These are phyloP conservation scores for Saxicola maurus DNA, from an alignment of 2,797 vertebrate species.

Conservation along the genomic window DNA sequence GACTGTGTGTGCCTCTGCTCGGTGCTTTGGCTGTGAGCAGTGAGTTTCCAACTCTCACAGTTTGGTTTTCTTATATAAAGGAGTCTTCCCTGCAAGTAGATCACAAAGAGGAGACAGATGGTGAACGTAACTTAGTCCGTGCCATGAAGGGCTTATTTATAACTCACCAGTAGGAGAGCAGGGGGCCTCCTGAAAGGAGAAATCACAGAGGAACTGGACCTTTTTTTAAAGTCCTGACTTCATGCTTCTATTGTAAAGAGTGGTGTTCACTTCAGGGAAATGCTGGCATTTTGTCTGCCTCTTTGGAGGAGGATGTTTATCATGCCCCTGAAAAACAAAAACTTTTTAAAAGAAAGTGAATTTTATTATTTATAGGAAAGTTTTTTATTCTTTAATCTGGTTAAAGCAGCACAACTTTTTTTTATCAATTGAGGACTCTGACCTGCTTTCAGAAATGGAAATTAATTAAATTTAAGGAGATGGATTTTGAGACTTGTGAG, in stretches of 20 bases:
- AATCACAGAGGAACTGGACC: background rate
- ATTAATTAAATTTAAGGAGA: background rate
- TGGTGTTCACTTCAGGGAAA: background rate
- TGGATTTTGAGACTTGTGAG: background rate
- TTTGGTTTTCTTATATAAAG: slow-evolving; percentile 30
- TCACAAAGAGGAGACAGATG: slow-evolving; percentile 53
- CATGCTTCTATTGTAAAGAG: background rate
- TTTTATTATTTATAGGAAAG: background rate
- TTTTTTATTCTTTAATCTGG: background rate
- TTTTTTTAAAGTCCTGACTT: background rate
- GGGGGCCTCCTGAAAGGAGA: slow-evolving; percentile 1
- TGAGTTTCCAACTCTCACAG: background rate
- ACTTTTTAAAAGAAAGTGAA: background rate
- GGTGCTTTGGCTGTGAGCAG: background rate
- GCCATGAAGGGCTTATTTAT: slow-evolving; percentile 50
- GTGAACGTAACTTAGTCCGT: background rate
- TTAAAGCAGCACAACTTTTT: background rate
- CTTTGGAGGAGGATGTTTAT: background rate
- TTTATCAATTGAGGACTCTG: background rate
- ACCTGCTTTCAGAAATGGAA: background rate
- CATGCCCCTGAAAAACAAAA: background rate
- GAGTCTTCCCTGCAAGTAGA: slow-evolving; percentile 12
- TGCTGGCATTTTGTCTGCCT: background rate
- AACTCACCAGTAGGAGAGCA: slow-evolving; percentile 1
- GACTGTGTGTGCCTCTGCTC: background rate